phyloP scores from a whole-genome alignment of 2,888 invertebrate genomes.

The Junonia oenone region DNA sequence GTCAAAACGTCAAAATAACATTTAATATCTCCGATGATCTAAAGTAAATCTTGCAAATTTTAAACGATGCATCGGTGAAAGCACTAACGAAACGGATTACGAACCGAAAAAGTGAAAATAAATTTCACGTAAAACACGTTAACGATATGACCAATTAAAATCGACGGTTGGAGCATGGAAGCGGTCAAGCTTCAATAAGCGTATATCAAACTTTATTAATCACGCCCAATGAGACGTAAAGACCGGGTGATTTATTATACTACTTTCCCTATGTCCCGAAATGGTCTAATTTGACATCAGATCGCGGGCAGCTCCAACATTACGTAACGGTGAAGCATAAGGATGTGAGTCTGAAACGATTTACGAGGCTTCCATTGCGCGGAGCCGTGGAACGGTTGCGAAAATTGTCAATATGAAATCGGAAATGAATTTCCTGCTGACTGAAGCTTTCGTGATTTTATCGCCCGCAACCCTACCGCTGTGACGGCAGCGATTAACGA shows the following conservation, averaged over 20 bases:
- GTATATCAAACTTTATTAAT: conserved; percentile 36
- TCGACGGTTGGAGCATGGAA: conserved; percentile 30
- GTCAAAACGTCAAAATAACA: conserved; percentile 10
- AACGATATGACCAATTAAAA: conserved; percentile 38
- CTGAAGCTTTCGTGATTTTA: conserved; percentile 8
- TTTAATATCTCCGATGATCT: neutral
- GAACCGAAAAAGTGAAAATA: conserved; percentile 34
- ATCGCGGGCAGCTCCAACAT: conserved; percentile 37
- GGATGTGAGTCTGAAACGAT: neutral
- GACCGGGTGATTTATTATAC: conserved; percentile 56
- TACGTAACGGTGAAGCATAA: conserved; percentile 6
- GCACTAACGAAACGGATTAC: conserved; percentile 23
- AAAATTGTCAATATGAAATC: conserved; percentile 2
- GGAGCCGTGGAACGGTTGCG: neutral
- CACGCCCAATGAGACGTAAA: conserved; percentile 45
- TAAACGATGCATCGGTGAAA: conserved; percentile 25
- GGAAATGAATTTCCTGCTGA: conserved; percentile 14
- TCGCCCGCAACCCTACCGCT: neutral
- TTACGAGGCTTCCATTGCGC: conserved; percentile 13
- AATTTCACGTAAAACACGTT: conserved; percentile 31
- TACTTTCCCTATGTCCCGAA: conserved; percentile 62
- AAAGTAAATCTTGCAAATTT: neutral
- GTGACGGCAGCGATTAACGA: conserved; percentile 22
- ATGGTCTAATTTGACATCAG: conserved; percentile 59
- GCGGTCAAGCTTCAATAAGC: conserved; percentile 31